Base-by-base conservation (phyloP, 2,797 vertebrate genomes). In the Myotis myotis region DNA sequence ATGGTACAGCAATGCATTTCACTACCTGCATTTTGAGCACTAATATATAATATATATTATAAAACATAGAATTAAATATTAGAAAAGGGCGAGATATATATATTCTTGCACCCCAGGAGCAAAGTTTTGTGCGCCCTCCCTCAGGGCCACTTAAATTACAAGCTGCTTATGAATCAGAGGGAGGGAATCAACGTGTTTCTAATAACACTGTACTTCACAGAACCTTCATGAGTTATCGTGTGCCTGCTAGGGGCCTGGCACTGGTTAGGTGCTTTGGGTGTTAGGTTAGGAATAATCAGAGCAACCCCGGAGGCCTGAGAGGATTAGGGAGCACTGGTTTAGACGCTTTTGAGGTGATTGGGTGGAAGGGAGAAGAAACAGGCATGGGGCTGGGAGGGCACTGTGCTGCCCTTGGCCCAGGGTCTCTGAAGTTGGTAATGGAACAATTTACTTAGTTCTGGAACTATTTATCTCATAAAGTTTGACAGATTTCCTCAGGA, bases 371-470 rank as follows among this genome's bases (percentile, higher is more conserved):
- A 78, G 41, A 81, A 33, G 60, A 93, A 53, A 41, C 11, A n/a
- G 71, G 33, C 41, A 17, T 30, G 41, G 38, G 44, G 49, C 53
- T 55, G 38, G 60, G 28, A 87, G 15, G 38, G 23, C 7, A 6
- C 0, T 0, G 16, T 28, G 23, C 74, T 44, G 0, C 13, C 84
- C 82, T 82, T 71, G 75, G 68, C 55, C 51, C 71, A 20, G 57
- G 55, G 33, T 60, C 68, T 41, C 72, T 74, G 3, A 72, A 68
- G 66, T 68, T 89, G 64, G 66, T 57, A 68, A 86, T 85, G 49
- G 75, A 94, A 87, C n/a, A 81, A 41, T 84, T 95, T 95, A 47
- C 84, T 95, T 70, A 57, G 49, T 82, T 95, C 91, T 87, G 81
- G 92, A 95, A 95, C 85, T 71, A 28, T 90, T 89, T 87, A 62